Evolutionary conservation across 2,888 invertebrate species (phyloP).

Genomic region (Osmoderma eremita): DNA sequence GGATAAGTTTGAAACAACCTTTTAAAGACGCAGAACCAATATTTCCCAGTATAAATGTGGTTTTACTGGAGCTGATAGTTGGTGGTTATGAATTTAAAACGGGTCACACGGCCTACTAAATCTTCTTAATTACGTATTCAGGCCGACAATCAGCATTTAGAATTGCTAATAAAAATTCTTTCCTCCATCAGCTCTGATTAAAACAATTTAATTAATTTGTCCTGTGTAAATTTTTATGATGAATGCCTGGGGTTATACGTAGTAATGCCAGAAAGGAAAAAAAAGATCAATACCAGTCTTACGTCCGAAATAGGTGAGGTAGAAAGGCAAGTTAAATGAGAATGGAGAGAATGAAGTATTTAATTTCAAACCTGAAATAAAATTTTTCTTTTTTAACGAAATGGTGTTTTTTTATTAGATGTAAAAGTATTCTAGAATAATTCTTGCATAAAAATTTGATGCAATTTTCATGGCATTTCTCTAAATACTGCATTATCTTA

Average conservation of each 20-base stretch:
- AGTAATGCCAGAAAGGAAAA: no score
- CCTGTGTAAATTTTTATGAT: background rate
- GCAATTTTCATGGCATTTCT: constrained; percentile 25
- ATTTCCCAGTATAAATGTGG: background rate
- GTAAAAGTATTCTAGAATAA: constrained; percentile 40
- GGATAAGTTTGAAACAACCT: background rate
- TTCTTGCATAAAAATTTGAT: constrained; percentile 35
- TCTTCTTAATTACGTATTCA: constrained; percentile 11
- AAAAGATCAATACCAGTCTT: no score
- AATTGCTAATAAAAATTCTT: constrained; percentile 5
- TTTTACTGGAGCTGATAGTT: background rate
- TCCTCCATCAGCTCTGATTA: background rate
- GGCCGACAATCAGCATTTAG: background rate
- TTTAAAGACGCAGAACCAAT: background rate
- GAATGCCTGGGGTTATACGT: background rate
- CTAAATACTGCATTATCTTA: constrained; percentile 26
- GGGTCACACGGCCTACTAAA: background rate
- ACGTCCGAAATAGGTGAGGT: no score
- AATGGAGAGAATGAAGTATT: no score
- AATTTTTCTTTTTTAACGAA: no score
- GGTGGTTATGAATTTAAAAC: background rate
- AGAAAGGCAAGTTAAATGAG: no score
- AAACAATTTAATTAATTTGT: constrained; percentile 12
- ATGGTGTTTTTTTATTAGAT: constrained; percentile 37
- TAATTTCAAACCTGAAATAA: no score